Evolutionary conservation across 2,888 invertebrate species (phyloP).

Genomic region (Apeira syringaria): DNA sequence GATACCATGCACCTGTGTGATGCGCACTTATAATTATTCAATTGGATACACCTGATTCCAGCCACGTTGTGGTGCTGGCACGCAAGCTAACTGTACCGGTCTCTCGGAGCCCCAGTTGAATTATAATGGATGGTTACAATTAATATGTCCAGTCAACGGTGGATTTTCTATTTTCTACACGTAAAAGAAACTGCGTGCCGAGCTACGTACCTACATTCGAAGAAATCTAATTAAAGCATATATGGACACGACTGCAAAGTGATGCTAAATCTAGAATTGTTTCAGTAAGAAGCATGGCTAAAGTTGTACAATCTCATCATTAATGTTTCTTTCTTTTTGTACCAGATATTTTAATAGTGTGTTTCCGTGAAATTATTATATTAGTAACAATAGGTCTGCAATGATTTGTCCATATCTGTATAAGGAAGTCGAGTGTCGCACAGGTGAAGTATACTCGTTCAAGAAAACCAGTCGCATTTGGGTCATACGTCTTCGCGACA

Average conservation of each 20-base stretch:
- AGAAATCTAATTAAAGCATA: constrained; percentile 71
- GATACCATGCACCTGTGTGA: constrained; percentile 28
- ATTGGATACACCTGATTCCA: constrained; percentile 62
- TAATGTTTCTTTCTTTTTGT: constrained; percentile 9
- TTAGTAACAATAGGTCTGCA: no score
- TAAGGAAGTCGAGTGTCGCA: constrained; percentile 44
- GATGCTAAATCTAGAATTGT: constrained; percentile 12
- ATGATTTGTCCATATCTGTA: constrained; percentile 44
- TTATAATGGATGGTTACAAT: constrained; percentile 77
- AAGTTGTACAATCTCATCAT: constrained; percentile 10
- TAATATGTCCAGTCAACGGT: constrained; percentile 80
- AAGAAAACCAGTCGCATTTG: constrained; percentile 71
- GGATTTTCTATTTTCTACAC: constrained; percentile 83
- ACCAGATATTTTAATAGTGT: constrained; percentile 15
- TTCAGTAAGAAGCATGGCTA: constrained; percentile 8
- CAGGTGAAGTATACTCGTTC: constrained; percentile 47
- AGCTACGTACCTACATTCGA: constrained; percentile 53
- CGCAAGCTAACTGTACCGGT: constrained; percentile 78
- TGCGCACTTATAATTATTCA: constrained; percentile 50
- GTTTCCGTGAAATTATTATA: no score
- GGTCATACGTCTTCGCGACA: constrained; percentile 73
- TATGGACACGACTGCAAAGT: constrained; percentile 37
- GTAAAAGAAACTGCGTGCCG: constrained; percentile 80
- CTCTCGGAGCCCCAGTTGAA: constrained; percentile 67
- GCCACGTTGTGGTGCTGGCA: constrained; percentile 65